A percentile compares a stretch with the other conserved stretches of the same genome.
phyloP scores from a whole-genome alignment of 2,888 invertebrate genomes.

The Drosophila conformis region DNA sequence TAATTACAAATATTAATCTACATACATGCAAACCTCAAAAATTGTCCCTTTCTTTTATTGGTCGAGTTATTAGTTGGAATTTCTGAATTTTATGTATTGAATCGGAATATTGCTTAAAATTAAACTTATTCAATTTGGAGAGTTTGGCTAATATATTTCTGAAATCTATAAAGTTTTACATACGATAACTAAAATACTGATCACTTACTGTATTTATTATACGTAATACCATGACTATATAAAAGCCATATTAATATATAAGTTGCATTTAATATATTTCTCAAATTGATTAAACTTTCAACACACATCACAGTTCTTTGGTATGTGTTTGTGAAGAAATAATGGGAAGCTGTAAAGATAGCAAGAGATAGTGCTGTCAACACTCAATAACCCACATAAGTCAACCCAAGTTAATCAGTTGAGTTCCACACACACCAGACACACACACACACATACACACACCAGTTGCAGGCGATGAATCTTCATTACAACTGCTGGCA shows the following conservation, averaged over 20 bases:
- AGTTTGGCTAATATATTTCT: not conserved
- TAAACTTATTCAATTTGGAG: not conserved
- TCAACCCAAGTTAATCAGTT: slow-evolving; percentile 43
- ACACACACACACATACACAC: slow-evolving; percentile 7
- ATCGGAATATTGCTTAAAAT: not conserved
- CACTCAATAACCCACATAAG: slow-evolving; percentile 46
- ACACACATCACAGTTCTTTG: not conserved
- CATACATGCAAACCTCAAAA: not conserved
- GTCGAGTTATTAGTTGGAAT: not conserved
- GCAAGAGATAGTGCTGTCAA: slow-evolving; percentile 13
- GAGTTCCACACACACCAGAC: slow-evolving; percentile 3
- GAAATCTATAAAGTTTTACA: not conserved
- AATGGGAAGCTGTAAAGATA: not conserved
- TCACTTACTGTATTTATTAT: not conserved
- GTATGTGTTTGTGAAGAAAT: not conserved
- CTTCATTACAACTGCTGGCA: slow-evolving; percentile 42
- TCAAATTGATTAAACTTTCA: not conserved
- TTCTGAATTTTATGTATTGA: rapidly evolving
- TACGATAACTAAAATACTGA: not conserved
- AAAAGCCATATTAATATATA: not conserved
- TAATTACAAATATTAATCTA: not conserved
- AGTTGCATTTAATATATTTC: too few species aligned
- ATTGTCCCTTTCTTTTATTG: rapidly evolving
- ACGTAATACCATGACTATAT: not conserved
- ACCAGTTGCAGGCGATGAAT: slow-evolving; percentile 36